Base-by-base conservation (phyloP, 2,113 vertebrate genomes). In the Struthidea cinerea region DNA sequence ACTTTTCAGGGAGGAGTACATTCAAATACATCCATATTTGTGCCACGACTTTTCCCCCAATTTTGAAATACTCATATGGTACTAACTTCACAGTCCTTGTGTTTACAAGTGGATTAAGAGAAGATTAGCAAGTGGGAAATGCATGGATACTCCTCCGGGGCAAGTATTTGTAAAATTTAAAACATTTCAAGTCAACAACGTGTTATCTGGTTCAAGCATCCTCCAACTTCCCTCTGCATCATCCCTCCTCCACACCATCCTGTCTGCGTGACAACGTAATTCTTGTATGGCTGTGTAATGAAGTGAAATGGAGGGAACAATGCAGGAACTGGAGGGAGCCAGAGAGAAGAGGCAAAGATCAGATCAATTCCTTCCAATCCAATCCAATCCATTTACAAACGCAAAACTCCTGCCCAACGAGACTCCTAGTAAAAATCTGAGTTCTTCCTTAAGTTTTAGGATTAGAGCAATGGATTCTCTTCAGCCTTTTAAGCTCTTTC, bases 401-500 rank as follows among this genome's bases (percentile, higher is more conserved):
- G 27, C 35, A 67, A 50, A 96, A 77, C 63, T 85, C 50, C 15
- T 15, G 24, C 42, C 30, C 80, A 73, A 3, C 7, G 1, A 94
- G 44, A 78, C 9, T 10, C 27, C 59, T 3, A 35, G 19, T 11
- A 94, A 93, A 49, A 93, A 80, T 20, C n/a, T 3, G 5, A 90
- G 75, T 21, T 90, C 63, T 70, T 91, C 75, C 35, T 90, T 64
- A 70, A 91, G 1, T 92, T 95, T 97, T 26, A 84, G 65, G 80
- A 95, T 95, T 95, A 97, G 7, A 68, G 69, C 69, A 74, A 75
- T 18, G 20, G 73, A 93, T 92, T 84, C 83, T 77, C 68, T 75
- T 84, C 73, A 94, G 90, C 56, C 80, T 84, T 88, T 87, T 86
- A 96, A 95, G 80, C 76, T 81, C 89, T 30, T 84, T 92, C 52